A percentile compares a stretch with the other conserved stretches of the same genome.
phyloP scores from a whole-genome alignment of 2,797 vertebrate species.

The Sternotherus odoratus region DNA sequence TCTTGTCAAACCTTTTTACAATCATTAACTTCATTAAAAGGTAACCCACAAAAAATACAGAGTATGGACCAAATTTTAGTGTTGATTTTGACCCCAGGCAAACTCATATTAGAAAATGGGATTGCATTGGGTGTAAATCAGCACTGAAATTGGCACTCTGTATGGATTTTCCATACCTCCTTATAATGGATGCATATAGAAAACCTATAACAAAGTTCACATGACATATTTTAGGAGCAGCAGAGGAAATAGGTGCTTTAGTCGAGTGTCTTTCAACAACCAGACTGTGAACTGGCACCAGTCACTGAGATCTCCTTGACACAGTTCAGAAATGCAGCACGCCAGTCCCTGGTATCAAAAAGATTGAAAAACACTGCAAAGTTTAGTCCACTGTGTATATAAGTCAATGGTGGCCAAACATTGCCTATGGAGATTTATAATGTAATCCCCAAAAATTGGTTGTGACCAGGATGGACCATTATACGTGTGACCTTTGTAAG shows the following conservation, averaged over 20 bases:
- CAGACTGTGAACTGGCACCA: neutral
- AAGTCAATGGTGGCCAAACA: neutral
- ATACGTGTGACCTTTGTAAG: neutral
- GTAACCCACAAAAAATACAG: accelerated
- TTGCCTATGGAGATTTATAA: neutral
- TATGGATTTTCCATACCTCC: too few relatives aligned
- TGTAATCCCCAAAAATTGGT: accelerated
- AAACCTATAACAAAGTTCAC: too few relatives aligned
- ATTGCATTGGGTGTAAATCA: neutral
- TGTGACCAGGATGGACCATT: neutral
- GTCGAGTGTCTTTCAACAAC: neutral
- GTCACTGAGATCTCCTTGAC: neutral
- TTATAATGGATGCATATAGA: neutral
- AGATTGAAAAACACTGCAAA: neutral
- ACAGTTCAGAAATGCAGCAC: neutral
- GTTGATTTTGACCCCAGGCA: accelerated
- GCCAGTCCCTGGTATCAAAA: neutral
- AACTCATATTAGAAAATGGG: neutral
- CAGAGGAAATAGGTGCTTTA: neutral
- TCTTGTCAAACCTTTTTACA: neutral
- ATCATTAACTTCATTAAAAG: accelerated
- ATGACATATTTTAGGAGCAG: neutral
- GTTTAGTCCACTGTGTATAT: neutral
- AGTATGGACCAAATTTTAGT: neutral
- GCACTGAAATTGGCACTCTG: neutral